Evolutionary conservation across 2,888 invertebrate genomes (phyloP).

Genomic region (Metacarcinus magister): DNA sequence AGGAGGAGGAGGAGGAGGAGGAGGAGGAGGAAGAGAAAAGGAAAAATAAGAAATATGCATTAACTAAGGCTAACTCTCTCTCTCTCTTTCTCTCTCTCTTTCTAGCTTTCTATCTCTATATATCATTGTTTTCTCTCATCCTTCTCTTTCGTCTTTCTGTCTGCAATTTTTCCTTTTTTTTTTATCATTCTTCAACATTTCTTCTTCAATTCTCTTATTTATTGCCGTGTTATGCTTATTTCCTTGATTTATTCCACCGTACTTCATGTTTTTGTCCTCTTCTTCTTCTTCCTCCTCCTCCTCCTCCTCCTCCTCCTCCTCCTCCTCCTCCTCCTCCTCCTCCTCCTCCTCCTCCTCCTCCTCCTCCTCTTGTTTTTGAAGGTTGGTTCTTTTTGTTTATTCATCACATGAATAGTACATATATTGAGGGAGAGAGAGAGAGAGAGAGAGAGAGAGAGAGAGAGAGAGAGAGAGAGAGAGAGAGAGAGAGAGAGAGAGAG

Average conservation of each 20-base stretch:
- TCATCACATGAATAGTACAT: not conserved
- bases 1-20: not conserved
- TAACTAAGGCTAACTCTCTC: not conserved
- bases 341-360: constrained; percentile 26
- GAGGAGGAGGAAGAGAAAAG: not conserved
- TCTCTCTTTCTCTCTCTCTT: not conserved
- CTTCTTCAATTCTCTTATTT: not conserved
- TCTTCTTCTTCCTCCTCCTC: too few species aligned
- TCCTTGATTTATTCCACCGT: not conserved
- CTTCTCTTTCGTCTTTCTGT: not conserved
- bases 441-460: constrained; percentile 48
- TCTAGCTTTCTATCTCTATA: not conserved
- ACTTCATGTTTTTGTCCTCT: not conserved
- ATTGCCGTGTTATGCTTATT: not conserved
- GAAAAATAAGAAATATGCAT: not conserved
- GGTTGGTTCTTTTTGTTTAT: not conserved
- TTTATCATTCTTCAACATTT: not conserved
- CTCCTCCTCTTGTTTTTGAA: not conserved
- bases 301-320: not conserved
- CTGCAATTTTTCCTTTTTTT: not conserved
- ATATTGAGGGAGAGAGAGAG: too few species aligned
- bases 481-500: too few species aligned
- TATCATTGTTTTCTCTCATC: not conserved
- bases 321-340: not conserved
- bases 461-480: not conserved